Evolutionary conservation across 30 jellyfish, hydroid and myxozoan species (phyloP).

Genomic region (Aurelia aurita complex sp. Pacific): DNA sequence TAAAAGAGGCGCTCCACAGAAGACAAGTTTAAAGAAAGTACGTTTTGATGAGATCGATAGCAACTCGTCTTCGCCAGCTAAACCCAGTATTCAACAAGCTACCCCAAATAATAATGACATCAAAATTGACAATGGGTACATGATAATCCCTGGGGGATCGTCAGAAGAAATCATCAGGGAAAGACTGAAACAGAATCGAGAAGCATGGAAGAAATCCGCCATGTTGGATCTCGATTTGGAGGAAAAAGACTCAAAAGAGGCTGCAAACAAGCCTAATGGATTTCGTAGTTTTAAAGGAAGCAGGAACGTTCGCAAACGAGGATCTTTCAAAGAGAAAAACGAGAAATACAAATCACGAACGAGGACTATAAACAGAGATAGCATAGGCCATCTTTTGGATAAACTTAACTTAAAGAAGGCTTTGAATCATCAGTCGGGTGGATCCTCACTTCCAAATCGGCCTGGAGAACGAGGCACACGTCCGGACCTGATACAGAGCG

Average conservation of each 20-base stretch:
- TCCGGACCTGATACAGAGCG: slow-evolving; percentile 65
- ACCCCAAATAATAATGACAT: not conserved
- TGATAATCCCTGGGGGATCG: slow-evolving; percentile 33
- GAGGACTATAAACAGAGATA: slow-evolving; percentile 42
- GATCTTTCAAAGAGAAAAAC: slow-evolving; percentile 68
- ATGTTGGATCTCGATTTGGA: slow-evolving; percentile 15
- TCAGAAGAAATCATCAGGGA: slow-evolving; percentile 39
- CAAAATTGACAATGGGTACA: slow-evolving; percentile 17
- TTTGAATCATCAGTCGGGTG: not conserved
- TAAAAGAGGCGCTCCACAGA: slow-evolving; percentile 1
- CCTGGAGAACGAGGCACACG: slow-evolving; percentile 48
- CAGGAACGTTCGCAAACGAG: slow-evolving; percentile 46
- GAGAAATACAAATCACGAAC: slow-evolving; percentile 32
- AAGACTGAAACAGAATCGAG: slow-evolving; percentile 25
- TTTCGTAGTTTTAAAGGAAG: slow-evolving; percentile 24
- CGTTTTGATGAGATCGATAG: slow-evolving; percentile 55
- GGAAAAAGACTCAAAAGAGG: slow-evolving; percentile 10
- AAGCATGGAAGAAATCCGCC: slow-evolving; percentile 46
- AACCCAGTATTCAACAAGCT: not conserved
- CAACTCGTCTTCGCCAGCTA: not conserved
- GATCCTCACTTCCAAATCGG: slow-evolving; percentile 20
- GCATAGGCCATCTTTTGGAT: slow-evolving; percentile 51
- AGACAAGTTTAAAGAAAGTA: slow-evolving; percentile 48
- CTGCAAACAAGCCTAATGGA: not conserved
- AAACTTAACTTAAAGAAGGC: slow-evolving; percentile 27